Percentiles rank a stretch among this genome's conserved stretches.
These are phyloP conservation scores for Thyatira batis DNA, from an alignment of 2,888 invertebrate species.

Conservation along the genomic window DNA sequence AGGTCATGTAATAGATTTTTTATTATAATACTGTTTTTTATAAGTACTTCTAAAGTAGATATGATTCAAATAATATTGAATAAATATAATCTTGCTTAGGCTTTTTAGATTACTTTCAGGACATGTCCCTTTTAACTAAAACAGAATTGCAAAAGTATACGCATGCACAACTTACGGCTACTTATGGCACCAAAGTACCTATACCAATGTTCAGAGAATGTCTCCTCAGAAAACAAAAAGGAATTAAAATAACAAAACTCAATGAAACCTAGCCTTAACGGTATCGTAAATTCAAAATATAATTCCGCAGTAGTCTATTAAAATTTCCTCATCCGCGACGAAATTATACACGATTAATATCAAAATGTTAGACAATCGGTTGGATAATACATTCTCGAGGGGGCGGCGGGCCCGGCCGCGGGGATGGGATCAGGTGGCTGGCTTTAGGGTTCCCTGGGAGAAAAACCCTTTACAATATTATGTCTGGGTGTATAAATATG, in stretches of 20 bases:
- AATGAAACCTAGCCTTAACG: conserved; percentile 11
- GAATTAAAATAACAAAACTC: neutral
- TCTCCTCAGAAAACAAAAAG: no score
- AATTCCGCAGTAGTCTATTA: conserved; percentile 41
- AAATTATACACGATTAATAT: conserved; percentile 65
- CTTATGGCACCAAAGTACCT: no score
- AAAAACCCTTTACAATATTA: neutral
- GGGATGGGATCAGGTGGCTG: conserved; percentile 52
- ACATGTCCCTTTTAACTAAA: no score
- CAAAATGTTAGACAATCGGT: conserved; percentile 32
- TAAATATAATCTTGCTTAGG: no score
- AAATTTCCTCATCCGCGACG: conserved; percentile 42
- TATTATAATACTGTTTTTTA: neutral
- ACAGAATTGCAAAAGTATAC: no score
- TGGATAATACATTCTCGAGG: conserved; percentile 28
- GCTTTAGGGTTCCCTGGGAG: conserved; percentile 8
- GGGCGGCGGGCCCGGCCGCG: conserved; percentile 22
- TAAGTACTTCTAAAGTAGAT: no score
- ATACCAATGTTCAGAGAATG: no score
- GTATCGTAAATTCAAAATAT: conserved; percentile 23
- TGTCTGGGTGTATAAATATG: no score
- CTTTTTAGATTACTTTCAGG: no score
- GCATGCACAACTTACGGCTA: no score
- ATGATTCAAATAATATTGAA: no score
- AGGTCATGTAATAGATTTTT: neutral